Evolutionary conservation across 1,140 invertebrate genomes (phyloP).

Genomic region (Heliconius melpomene): DNA sequence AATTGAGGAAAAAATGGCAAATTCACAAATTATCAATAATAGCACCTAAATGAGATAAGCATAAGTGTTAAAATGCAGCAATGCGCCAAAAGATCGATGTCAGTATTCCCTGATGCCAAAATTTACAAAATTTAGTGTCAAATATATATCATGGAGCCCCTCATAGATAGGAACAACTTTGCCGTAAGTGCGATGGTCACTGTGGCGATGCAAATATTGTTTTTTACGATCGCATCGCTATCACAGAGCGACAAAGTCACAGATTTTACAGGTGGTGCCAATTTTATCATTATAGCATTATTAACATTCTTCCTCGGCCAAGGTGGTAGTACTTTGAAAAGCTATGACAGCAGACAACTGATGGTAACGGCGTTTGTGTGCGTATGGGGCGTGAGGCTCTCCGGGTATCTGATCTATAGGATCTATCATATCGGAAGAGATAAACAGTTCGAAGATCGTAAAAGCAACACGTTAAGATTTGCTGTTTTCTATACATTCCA

Average conservation of each 20-base stretch:
- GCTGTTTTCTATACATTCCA: constrained; percentile 96
- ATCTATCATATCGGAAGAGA: constrained; percentile 94
- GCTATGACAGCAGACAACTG: constrained; percentile 91
- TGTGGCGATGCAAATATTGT: constrained; percentile 92
- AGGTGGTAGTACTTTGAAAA: constrained; percentile 85
- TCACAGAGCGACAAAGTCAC: constrained; percentile 95
- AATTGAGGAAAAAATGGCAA: constrained; percentile 37
- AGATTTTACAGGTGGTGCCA: constrained; percentile 95
- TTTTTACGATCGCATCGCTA: constrained; percentile 91
- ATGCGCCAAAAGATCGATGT: constrained; percentile 65
- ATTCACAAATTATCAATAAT: constrained; percentile 27
- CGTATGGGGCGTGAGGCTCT: constrained; percentile 91
- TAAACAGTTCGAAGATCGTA: constrained; percentile 93
- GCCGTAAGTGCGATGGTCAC: constrained; percentile 94
- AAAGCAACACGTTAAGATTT: constrained; percentile 92
- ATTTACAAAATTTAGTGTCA: constrained; percentile 57
- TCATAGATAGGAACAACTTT: constrained; percentile 92
- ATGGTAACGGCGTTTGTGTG: constrained; percentile 93
- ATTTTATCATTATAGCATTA: constrained; percentile 93
- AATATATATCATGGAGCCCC: constrained; percentile 82
- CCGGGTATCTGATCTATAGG: constrained; percentile 92
- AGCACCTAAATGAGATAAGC: constrained; percentile 41
- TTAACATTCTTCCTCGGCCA: constrained; percentile 93
- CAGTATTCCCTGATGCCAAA: constrained; percentile 66
- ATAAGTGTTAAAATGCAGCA: constrained; percentile 65